A percentile compares a stretch with the other conserved stretches of the same genome.
Evolutionary conservation across 2,888 invertebrate genomes (phyloP).

Genomic region (Azorinus chamasolen): DNA sequence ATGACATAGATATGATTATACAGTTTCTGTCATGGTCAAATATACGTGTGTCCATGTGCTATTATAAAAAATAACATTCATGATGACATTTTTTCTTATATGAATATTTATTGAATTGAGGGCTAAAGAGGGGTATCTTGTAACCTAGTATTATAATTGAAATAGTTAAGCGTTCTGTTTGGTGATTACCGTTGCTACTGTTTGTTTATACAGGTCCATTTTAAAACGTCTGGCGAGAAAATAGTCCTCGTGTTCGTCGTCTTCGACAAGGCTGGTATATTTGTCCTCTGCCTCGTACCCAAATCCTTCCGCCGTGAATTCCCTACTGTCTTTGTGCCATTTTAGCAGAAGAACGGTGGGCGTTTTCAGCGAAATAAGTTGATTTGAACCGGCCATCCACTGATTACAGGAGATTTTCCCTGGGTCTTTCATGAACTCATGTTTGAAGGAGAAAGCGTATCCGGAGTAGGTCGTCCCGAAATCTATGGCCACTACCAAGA

Average conservation of each 20-base stretch:
- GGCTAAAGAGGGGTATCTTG: too few relatives aligned
- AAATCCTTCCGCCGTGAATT: slow-evolving; percentile 1
- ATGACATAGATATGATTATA: too few relatives aligned
- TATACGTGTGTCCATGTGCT: too few relatives aligned
- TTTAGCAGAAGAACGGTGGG: slow-evolving; percentile 28
- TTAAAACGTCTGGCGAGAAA: slow-evolving; percentile 35
- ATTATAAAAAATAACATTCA: too few relatives aligned
- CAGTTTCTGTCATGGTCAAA: too few relatives aligned
- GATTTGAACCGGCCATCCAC: slow-evolving; percentile 19
- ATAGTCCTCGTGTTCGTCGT: slow-evolving; percentile 10
- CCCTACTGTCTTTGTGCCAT: slow-evolving; percentile 8
- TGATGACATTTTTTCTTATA: too few relatives aligned
- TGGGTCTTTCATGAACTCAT: slow-evolving; percentile 28
- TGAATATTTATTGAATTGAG: too few relatives aligned
- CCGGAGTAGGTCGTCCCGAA: slow-evolving; percentile 28
- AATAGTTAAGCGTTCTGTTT: too few relatives aligned
- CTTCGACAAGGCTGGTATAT: slow-evolving; percentile 11
- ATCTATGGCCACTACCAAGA: too few relatives aligned
- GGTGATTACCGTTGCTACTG: too few relatives aligned
- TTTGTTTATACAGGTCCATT: slow-evolving; percentile 26
- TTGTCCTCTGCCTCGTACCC: slow-evolving; percentile 33
- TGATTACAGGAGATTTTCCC: slow-evolving; percentile 15
- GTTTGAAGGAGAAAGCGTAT: slow-evolving; percentile 30
- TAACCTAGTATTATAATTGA: too few relatives aligned
- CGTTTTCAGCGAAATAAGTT: slow-evolving; percentile 27